Conservation (phyloP, 92 coral and sea anemone genomes). For the Bergia puertoricense region DNA sequence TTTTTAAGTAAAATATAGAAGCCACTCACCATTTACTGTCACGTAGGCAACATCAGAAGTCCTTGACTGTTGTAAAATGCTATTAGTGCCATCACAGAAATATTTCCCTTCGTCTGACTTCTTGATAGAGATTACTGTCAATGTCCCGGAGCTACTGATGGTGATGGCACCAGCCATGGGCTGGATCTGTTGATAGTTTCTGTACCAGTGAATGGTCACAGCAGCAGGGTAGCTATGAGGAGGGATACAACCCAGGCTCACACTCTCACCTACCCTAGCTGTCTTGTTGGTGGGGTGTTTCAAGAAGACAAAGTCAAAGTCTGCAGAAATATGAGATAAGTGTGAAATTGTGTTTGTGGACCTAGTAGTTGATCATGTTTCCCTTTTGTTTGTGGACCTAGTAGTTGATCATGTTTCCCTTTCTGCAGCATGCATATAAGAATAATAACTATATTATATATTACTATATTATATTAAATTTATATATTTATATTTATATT, state of each 20-base stretch:
- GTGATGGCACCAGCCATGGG: constrained; percentile 51
- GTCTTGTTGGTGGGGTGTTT: constrained; percentile 77
- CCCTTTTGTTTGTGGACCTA: background rate
- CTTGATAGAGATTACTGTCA: constrained; percentile 63
- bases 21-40: constrained; percentile 82
- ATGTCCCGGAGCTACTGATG: constrained; percentile 74
- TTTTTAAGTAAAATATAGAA: too few species aligned
- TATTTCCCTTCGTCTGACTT: constrained; percentile 93
- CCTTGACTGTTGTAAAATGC: constrained; percentile 53
- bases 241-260: constrained; percentile 70
- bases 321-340: constrained; percentile 50
- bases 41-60: constrained; percentile 69
- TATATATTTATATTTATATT: too few species aligned
- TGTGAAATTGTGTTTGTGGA: background rate
- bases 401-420: too few species aligned
- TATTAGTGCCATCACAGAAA: constrained; percentile 85
- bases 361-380: background rate
- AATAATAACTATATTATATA: too few species aligned
- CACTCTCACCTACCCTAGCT: constrained; percentile 67
- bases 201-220: constrained; percentile 81
- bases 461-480: too few species aligned
- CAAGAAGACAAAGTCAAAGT: constrained; percentile 74
- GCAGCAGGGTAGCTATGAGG: constrained; percentile 78
- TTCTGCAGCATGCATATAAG: background rate
- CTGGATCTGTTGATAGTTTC: constrained; percentile 69